Evolutionary conservation across 2,113 vertebrate species (phyloP).

Genomic region (Brachyhypopomus gauderio): DNA sequence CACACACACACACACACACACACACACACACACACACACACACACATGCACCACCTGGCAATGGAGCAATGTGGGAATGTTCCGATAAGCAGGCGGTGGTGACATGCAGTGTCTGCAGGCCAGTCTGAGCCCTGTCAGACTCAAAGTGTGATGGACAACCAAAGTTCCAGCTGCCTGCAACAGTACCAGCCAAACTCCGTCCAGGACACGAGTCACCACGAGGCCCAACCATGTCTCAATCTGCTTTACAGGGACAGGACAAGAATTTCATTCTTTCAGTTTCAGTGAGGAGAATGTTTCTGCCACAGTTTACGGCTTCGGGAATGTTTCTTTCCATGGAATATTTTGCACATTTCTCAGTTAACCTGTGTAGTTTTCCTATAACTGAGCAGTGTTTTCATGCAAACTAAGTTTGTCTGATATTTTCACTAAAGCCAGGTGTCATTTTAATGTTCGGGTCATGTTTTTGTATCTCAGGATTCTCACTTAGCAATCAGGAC

Average conservation of each 20-base stretch:
- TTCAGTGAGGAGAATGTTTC: neutral
- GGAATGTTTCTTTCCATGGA: too few relatives aligned
- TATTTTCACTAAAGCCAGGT: too few relatives aligned
- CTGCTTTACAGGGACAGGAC: neutral
- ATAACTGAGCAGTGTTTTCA: too few relatives aligned
- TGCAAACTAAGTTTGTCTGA: too few relatives aligned
- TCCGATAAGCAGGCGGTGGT: conserved; percentile 32
- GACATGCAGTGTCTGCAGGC: neutral
- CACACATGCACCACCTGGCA: neutral
- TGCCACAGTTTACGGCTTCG: too few relatives aligned
- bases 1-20: neutral
- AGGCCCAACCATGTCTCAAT: neutral
- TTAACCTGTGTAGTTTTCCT: too few relatives aligned
- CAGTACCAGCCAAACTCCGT: neutral
- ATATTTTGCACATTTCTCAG: too few relatives aligned
- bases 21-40: conserved; percentile 2
- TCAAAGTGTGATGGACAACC: conserved; percentile 10
- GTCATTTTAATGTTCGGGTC: too few relatives aligned
- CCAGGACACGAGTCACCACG: neutral
- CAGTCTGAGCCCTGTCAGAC: neutral
- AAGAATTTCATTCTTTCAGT: neutral
- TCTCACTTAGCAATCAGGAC: too few relatives aligned
- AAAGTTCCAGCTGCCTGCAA: conserved; percentile 18
- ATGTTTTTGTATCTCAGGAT: too few relatives aligned
- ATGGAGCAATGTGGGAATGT: conserved; percentile 19